Evolutionary conservation across 1,140 invertebrate species (phyloP).

Genomic region (Argopecten irradians): DNA sequence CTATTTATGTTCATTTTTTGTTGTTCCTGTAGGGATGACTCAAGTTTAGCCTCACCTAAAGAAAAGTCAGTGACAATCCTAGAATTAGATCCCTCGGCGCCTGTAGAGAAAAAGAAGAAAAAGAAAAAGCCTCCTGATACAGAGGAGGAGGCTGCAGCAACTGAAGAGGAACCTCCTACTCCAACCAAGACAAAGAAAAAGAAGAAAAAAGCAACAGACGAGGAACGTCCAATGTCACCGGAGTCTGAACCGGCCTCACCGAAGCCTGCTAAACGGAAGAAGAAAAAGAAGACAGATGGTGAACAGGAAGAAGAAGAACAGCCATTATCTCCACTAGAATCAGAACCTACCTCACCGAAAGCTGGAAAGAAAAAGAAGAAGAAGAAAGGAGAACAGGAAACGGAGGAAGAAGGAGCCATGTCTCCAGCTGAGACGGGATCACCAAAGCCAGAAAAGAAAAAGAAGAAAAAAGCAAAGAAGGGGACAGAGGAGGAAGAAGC

Average conservation of each 20-base stretch:
- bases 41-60: not conserved
- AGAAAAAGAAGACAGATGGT: conserved; percentile 50
- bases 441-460: conserved; percentile 49
- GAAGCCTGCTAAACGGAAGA: conserved; percentile 37
- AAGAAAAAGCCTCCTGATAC: conserved; percentile 46
- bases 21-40: not conserved
- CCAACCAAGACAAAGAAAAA: conserved; percentile 9
- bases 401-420: conserved; percentile 52
- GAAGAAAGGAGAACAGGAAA: conserved; percentile 46
- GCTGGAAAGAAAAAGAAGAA: conserved; percentile 62
- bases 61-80: not conserved
- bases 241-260: conserved; percentile 28
- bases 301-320: conserved; percentile 53
- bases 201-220: not conserved
- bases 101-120: conserved; percentile 49
- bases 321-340: conserved; percentile 45
- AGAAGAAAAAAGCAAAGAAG: conserved; percentile 42
- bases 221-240: conserved; percentile 6
- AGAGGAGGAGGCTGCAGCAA: conserved; percentile 26
- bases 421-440: conserved; percentile 34
- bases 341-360: conserved; percentile 47
- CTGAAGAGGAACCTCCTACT: conserved; percentile 30
- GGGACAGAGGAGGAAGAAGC: conserved; percentile 47
- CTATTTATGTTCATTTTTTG: not conserved
- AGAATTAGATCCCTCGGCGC: not conserved